Evolutionary conservation across 2,888 invertebrate genomes (phyloP).

Genomic region (Adelognathus sp.): DNA sequence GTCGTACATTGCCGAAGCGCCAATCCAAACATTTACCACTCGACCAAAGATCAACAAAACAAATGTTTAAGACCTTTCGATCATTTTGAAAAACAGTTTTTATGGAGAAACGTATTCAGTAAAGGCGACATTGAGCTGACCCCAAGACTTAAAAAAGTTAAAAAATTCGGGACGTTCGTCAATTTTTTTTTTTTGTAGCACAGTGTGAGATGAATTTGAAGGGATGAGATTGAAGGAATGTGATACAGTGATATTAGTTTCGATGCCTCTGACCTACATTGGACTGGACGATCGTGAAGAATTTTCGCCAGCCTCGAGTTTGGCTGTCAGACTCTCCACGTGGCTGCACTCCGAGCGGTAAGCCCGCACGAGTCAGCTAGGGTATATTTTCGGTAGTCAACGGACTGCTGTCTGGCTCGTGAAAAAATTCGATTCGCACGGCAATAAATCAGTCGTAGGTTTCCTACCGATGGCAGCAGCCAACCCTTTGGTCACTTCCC

Average conservation of each 20-base stretch:
- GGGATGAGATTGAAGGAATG: background rate
- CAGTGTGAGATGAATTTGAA: background rate
- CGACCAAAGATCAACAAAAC: too few species aligned
- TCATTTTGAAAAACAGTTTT: too few species aligned
- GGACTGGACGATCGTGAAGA: background rate
- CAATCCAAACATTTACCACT: too few species aligned
- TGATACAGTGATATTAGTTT: background rate
- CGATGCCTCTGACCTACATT: conserved; percentile 63
- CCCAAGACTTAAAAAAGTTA: too few species aligned
- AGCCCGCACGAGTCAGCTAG: conserved; percentile 46
- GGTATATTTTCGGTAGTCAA: conserved; percentile 38
- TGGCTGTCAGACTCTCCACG: background rate
- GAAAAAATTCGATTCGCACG: conserved; percentile 75
- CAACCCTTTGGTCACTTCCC: conserved; percentile 72
- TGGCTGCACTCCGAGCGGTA: conserved; percentile 23
- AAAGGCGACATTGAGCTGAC: too few species aligned
- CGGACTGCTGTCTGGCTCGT: conserved; percentile 39
- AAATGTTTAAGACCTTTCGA: too few species aligned
- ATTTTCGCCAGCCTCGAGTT: conserved; percentile 16
- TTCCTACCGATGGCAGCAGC: conserved; percentile 62
- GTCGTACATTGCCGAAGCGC: too few species aligned
- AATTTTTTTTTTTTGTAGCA: too few species aligned
- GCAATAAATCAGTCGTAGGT: conserved; percentile 74
- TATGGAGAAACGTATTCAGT: too few species aligned
- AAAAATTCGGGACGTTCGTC: too few species aligned